Evolutionary conservation across 1,140 invertebrate species (phyloP).

Genomic region (Copidosoma floridanum): DNA sequence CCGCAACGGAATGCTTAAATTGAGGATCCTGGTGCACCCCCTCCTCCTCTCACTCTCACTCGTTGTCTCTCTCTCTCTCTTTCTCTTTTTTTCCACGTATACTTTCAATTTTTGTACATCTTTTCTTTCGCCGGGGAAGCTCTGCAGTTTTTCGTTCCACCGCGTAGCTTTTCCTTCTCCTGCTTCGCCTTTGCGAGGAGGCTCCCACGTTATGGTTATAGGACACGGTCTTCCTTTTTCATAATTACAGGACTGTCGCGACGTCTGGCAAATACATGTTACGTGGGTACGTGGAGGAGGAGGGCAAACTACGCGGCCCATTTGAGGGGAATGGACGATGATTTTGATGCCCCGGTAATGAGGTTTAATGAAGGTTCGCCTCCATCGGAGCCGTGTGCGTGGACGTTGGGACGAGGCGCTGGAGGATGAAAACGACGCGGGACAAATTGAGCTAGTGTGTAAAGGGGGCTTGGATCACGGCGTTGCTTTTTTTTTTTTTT

Average conservation of each 20-base stretch:
- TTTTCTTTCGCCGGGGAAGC: neutral
- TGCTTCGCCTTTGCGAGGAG: neutral
- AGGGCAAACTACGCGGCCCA: neutral
- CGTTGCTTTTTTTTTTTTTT: too few species aligned
- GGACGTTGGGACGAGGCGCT: too few species aligned
- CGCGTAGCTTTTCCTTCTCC: neutral
- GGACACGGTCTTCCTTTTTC: conserved; percentile 4
- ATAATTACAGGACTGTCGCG: conserved; percentile 7
- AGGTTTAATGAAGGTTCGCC: conserved; percentile 3
- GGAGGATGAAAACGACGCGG: too few species aligned
- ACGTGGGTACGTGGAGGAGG: neutral
- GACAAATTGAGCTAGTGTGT: too few species aligned
- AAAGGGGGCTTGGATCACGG: too few species aligned
- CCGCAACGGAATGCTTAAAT: conserved; percentile 21
- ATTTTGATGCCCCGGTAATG: conserved; percentile 6
- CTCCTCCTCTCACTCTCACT: neutral
- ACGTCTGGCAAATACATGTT: too few species aligned
- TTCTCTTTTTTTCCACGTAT: neutral
- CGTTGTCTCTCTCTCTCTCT: neutral
- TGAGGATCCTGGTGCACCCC: neutral
- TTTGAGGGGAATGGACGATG: neutral
- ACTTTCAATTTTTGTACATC: neutral
- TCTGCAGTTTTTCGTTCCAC: neutral
- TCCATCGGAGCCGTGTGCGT: neutral
- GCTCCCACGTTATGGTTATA: too few species aligned